Evolutionary conservation across 2,113 vertebrate species (phyloP).

Genomic region (Sebastes schlegelii): DNA sequence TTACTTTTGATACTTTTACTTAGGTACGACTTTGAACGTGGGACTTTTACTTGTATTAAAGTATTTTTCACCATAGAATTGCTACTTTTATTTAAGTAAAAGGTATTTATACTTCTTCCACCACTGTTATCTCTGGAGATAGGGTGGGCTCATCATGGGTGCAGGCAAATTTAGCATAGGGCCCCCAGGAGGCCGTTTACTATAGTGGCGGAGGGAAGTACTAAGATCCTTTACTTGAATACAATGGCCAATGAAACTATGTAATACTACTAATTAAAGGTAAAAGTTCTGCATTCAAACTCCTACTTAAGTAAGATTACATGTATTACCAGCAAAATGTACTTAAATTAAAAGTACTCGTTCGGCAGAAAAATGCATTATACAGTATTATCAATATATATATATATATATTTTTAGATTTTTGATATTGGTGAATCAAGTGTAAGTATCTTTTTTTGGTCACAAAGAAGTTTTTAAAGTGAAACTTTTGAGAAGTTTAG

Average conservation of each 20-base stretch:
- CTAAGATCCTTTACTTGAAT: background rate
- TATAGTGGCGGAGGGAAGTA: background rate
- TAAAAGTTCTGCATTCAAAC: background rate
- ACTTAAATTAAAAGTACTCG: background rate
- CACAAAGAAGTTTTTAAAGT: too few species aligned
- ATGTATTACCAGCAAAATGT: background rate
- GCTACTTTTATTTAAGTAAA: too few species aligned
- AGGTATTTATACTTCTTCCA: too few species aligned
- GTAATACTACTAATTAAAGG: background rate
- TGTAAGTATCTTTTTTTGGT: background rate
- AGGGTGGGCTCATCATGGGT: background rate
- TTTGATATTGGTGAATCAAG: background rate
- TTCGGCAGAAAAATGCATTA: background rate
- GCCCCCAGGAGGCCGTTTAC: background rate
- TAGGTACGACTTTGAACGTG: too few species aligned
- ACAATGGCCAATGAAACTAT: background rate
- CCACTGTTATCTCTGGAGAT: too few species aligned
- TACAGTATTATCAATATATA: background rate
- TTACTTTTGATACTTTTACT: too few species aligned
- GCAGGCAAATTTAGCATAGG: background rate
- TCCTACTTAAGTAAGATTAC: background rate
- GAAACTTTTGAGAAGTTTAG: too few species aligned
- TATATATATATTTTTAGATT: background rate
- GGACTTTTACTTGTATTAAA: too few species aligned
- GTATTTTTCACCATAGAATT: too few species aligned